These are phyloP conservation scores for Planiliza haematocheilus DNA, from an alignment of 2,113 vertebrate genomes.

Conservation along the genomic window DNA sequence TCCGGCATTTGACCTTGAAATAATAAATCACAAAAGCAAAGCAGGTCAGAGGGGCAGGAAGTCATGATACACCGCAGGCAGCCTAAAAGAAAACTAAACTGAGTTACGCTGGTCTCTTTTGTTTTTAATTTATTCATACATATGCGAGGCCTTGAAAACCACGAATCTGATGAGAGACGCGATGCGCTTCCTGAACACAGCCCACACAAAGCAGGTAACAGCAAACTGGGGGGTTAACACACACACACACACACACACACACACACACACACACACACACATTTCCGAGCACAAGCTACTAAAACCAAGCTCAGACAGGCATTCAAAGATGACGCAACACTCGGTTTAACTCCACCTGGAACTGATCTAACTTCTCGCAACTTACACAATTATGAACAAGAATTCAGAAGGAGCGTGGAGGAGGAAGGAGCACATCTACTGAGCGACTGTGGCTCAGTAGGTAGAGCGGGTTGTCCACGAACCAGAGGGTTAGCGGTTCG, in stretches of 20 bases:
- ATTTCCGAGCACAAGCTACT: background rate
- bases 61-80: background rate
- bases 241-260: too few species aligned
- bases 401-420: too few species aligned
- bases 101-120: too few species aligned
- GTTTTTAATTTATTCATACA: slow-evolving; percentile 7
- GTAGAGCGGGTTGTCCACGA: too few species aligned
- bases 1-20: slow-evolving; percentile 17
- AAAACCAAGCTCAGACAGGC: slow-evolving; percentile 20
- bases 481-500: too few species aligned
- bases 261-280: too few species aligned
- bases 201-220: background rate
- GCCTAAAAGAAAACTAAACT: slow-evolving; percentile 6
- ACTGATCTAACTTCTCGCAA: background rate
- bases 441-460: too few species aligned
- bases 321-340: background rate
- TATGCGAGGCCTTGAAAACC: slow-evolving; percentile 22
- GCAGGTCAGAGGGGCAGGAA: slow-evolving; percentile 40
- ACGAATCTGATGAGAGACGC: slow-evolving; percentile 22
- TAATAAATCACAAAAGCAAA: slow-evolving; percentile 13
- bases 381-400: too few species aligned
- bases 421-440: too few species aligned
- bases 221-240: slow-evolving; percentile 1
- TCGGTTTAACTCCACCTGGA: background rate
- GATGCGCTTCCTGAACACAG: slow-evolving; percentile 34